Base-by-base conservation (phyloP, 2,113 vertebrate genomes). In the Neodontobutis hainanensis region DNA sequence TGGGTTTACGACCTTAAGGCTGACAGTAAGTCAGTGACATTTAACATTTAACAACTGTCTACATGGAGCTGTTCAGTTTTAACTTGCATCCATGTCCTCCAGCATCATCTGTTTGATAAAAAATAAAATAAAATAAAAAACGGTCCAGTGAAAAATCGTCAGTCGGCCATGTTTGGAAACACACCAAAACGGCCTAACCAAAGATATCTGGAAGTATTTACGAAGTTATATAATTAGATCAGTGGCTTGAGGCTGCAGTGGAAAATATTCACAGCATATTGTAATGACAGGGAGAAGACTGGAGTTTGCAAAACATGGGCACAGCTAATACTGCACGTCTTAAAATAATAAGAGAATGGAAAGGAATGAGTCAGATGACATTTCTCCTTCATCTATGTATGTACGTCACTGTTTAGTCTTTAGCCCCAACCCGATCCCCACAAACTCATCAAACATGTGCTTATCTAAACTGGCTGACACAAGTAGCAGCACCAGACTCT, bases 201-300 rank as follows among this genome's bases (percentile, higher is more conserved):
- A 77, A 72, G 57, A 66, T 81, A 82, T 90, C 83, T 88, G 87
- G 79, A 85, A 88, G 82, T 84, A 82, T 84, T 89, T 81, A 84
- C 63, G 75, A 81, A 58, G 66, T 85, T 81, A 71, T 75, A 71
- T 82, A 89, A 87, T 88, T 86, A 86, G 69, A 84, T 81, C 62
- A 75, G 74, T 58, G 83, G 83, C 67, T 87, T 80, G 6, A 56
- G 77, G 70, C 74, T 82, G 66, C 81, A 83, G 69, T 84, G 86
- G 87, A 90, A 90, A 84, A 85, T 78, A 78, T 73, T 84, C 73
- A 57, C 53, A 51, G 70, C 61, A 43, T 64, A 78, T 73, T 53
- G 77, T 83, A 83, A 80, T 85, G 80, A 86, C 62, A 85, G 73
- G 77, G 73, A 70, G 52, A 69, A 51, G 78, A 76, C 73, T 70